Conservation (phyloP, 2,888 invertebrate genomes). For the Lithodes maja region DNA sequence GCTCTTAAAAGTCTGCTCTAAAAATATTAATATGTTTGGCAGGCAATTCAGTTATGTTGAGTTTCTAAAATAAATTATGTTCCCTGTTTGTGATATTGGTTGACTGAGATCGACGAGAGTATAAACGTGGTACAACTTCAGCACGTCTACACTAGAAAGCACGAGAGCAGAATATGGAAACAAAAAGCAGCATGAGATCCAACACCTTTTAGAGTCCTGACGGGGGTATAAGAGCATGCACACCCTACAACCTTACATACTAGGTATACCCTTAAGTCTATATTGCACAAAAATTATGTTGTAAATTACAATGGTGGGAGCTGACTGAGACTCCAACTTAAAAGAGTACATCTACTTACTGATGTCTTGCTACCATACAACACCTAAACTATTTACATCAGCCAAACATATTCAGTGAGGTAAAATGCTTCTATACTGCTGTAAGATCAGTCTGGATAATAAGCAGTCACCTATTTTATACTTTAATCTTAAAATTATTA, state of each 20-base stretch:
- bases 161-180: too few relatives aligned
- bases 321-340: not conserved
- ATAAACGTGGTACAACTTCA: too few relatives aligned
- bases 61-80: too few relatives aligned
- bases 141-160: too few relatives aligned
- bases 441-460: not conserved
- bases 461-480: not conserved
- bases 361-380: not conserved
- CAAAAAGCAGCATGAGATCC: too few relatives aligned
- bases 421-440: not conserved
- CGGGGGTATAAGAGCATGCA: not conserved
- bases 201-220: too few relatives aligned
- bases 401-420: slow-evolving; percentile 3
- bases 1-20: too few relatives aligned
- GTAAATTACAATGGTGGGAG: not conserved
- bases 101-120: too few relatives aligned
- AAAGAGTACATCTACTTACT: not conserved
- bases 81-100: too few relatives aligned
- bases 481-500: too few relatives aligned
- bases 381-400: slow-evolving; percentile 6
- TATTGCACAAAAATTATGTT: not conserved
- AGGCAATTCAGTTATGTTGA: too few relatives aligned
- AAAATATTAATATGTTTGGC: too few relatives aligned
- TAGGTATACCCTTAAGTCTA: not conserved
- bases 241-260: not conserved